Evolutionary conservation across 2,888 invertebrate genomes (phyloP).

Genomic region (Gandaritis pyraliata): DNA sequence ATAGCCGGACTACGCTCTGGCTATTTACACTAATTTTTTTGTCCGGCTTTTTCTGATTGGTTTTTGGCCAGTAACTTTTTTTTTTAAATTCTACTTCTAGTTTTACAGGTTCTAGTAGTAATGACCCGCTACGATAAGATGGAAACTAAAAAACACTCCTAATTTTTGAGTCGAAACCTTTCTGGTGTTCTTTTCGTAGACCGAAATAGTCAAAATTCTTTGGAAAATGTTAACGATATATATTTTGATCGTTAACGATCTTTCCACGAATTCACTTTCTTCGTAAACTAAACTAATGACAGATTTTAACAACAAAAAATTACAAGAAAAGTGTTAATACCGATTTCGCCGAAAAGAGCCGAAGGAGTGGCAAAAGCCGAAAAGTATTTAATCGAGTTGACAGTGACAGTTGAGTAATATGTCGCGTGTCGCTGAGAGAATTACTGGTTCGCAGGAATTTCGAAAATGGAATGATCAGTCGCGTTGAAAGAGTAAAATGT

Average conservation of each 20-base stretch:
- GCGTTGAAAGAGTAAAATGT: conserved; percentile 19
- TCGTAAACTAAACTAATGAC: conserved; percentile 8
- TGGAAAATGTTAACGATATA: conserved; percentile 24
- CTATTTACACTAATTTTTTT: not conserved
- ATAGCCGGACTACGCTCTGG: not conserved
- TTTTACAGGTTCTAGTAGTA: too few species aligned
- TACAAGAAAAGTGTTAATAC: conserved; percentile 25
- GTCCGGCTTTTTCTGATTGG: too few species aligned
- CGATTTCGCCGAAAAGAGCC: conserved; percentile 22
- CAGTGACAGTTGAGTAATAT: conserved; percentile 33
- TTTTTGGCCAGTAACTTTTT: too few species aligned
- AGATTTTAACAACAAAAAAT: conserved; percentile 32
- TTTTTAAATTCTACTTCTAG: too few species aligned
- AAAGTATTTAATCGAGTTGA: conserved; percentile 22
- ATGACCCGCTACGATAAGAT: too few species aligned
- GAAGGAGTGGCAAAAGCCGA: conserved; percentile 11
- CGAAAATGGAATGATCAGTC: conserved; percentile 28
- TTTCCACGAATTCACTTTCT: conserved; percentile 22
- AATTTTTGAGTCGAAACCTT: not conserved
- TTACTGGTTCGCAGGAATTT: conserved; percentile 64
- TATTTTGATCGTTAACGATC: too few species aligned
- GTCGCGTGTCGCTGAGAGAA: conserved; percentile 48
- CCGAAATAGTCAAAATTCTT: conserved; percentile 1
- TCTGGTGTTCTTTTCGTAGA: not conserved
- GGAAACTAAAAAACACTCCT: too few species aligned